A percentile compares a stretch with the other conserved stretches of the same genome.
These are phyloP conservation scores for Bhutanitis thaidina DNA, from an alignment of 2,888 invertebrate species.

Conservation along the genomic window DNA sequence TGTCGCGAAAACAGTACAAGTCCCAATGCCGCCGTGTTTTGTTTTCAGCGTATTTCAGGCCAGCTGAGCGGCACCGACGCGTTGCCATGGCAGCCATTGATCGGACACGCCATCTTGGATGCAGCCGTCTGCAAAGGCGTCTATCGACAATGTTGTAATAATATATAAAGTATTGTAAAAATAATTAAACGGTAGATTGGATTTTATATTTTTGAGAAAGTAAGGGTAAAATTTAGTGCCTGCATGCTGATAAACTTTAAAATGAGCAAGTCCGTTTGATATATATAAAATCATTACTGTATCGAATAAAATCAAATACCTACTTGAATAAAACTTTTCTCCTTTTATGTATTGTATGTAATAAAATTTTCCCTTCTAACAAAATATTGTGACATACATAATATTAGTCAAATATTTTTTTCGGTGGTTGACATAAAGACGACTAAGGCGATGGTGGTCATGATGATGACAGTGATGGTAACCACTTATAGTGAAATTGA, in stretches of 20 bases:
- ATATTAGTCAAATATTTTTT: too few relatives aligned
- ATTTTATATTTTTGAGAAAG: conserved; percentile 1
- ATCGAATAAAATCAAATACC: too few relatives aligned
- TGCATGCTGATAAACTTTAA: background rate
- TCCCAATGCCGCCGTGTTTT: conserved; percentile 38
- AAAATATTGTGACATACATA: too few relatives aligned
- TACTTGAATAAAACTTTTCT: too few relatives aligned
- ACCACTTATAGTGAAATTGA: too few relatives aligned
- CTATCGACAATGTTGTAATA: conserved; percentile 27
- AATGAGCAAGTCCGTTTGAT: too few relatives aligned
- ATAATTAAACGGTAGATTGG: conserved; percentile 4
- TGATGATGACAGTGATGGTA: too few relatives aligned
- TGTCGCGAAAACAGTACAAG: conserved; percentile 1
- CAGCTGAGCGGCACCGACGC: conserved; percentile 64
- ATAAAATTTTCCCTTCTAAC: too few relatives aligned
- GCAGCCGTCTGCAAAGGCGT: conserved; percentile 62
- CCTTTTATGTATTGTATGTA: too few relatives aligned
- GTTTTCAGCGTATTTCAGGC: conserved; percentile 52
- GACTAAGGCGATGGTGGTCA: too few relatives aligned
- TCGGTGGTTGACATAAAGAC: too few relatives aligned
- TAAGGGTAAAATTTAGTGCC: background rate
- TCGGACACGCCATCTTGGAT: conserved; percentile 68
- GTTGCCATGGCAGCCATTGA: conserved; percentile 72
- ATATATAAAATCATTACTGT: too few relatives aligned
- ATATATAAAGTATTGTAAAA: background rate